phyloP scores from a whole-genome alignment of 2,888 invertebrate species.

The Corbicula japonica region DNA sequence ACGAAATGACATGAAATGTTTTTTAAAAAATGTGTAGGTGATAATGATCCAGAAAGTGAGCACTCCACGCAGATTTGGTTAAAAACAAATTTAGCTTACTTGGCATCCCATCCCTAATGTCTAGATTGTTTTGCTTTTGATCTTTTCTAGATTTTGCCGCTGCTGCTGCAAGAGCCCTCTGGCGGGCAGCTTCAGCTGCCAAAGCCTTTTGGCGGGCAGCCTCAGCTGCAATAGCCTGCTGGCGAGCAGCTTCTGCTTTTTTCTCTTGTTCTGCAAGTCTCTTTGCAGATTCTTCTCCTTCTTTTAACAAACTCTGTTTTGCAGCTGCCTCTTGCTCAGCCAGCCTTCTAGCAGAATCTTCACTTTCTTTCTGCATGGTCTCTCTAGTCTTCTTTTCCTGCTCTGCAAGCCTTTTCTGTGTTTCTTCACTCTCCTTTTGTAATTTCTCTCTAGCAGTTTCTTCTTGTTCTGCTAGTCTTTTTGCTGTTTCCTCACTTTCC shows the following conservation, averaged over 20 bases:
- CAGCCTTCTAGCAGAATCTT: slow-evolving; percentile 52
- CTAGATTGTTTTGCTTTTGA: slow-evolving; percentile 26
- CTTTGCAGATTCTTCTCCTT: slow-evolving; percentile 57
- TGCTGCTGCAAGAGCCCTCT: slow-evolving; percentile 23
- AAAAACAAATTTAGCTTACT: slow-evolving; percentile 44
- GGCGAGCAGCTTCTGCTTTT: slow-evolving; percentile 42
- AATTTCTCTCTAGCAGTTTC: slow-evolving; percentile 59
- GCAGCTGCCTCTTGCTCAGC: slow-evolving; percentile 53
- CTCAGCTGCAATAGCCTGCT: slow-evolving; percentile 33
- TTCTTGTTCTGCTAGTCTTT: slow-evolving; percentile 56
- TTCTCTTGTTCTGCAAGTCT: slow-evolving; percentile 58
- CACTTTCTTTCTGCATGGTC: slow-evolving; percentile 42
- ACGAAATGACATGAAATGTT: not conserved
- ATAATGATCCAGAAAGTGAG: not conserved
- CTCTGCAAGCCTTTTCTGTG: slow-evolving; percentile 41
- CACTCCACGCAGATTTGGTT: not conserved
- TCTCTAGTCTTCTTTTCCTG: slow-evolving; percentile 50
- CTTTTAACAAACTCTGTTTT: slow-evolving; percentile 49
- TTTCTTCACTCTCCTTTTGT: slow-evolving; percentile 58
- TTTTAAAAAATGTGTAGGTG: not conserved
- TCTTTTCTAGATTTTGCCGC: slow-evolving; percentile 24
- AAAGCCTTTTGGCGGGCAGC: slow-evolving; percentile 31
- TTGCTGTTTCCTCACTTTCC: slow-evolving; percentile 54
- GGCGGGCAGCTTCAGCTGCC: slow-evolving; percentile 26
- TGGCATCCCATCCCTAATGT: slow-evolving; percentile 35